A percentile compares a stretch with the other conserved stretches of the same genome.
phyloP scores from a whole-genome alignment of 2,888 invertebrate genomes.

The Latheticus oryzae region DNA sequence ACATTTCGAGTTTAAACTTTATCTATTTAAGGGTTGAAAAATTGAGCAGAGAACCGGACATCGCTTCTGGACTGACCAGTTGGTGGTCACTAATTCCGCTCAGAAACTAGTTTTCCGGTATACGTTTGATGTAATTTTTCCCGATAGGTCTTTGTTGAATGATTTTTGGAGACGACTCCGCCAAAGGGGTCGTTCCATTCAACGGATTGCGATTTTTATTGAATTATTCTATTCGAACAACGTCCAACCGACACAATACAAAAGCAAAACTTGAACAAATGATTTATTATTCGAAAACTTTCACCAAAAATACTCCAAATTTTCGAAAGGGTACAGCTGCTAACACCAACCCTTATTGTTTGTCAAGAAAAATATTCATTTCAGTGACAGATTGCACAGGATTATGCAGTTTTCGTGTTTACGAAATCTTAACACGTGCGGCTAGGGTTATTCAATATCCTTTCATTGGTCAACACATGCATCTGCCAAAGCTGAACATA shows the following conservation, averaged over 20 bases:
- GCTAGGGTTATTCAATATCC: conserved; percentile 43
- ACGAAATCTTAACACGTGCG: conserved; percentile 38
- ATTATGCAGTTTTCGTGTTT: conserved; percentile 55
- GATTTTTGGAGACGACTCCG: conserved; percentile 50
- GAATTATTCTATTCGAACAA: conserved; percentile 30
- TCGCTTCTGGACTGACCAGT: conserved; percentile 42
- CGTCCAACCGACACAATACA: conserved; percentile 23
- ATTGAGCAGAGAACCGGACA: conserved; percentile 42
- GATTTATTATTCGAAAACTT: conserved; percentile 33
- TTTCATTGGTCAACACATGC: conserved; percentile 18
- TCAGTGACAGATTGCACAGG: conserved; percentile 50
- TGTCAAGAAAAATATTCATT: conserved; percentile 47
- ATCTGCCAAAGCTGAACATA: conserved; percentile 28
- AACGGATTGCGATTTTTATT: conserved; percentile 39
- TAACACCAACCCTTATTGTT: conserved; percentile 28
- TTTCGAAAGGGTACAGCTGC: conserved; percentile 30
- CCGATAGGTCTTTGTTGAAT: conserved; percentile 47
- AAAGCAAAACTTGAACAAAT: conserved; percentile 14
- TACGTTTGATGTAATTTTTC: conserved; percentile 55
- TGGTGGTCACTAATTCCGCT: conserved; percentile 50
- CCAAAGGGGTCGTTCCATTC: conserved; percentile 35
- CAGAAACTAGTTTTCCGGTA: conserved; percentile 54
- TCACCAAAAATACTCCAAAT: conserved; percentile 12
- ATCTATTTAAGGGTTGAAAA: conserved; percentile 44
- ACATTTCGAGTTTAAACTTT: conserved; percentile 36